Conservation (phyloP, 2,888 invertebrate species). For the Drosophila cognata region DNA sequence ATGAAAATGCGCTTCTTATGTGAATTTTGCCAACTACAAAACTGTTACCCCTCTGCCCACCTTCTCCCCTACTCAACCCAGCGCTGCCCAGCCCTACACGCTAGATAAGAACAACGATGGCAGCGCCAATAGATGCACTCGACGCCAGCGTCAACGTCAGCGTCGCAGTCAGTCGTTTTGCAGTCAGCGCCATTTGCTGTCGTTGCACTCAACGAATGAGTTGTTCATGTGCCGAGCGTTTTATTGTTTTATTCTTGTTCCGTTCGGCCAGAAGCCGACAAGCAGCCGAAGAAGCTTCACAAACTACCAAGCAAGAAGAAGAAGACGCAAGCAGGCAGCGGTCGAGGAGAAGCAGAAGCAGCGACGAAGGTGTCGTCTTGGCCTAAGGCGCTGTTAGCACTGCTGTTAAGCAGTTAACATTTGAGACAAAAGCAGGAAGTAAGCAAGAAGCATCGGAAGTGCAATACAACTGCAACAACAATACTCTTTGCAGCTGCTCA, state of each 20-base stretch:
- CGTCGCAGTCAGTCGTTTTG: conserved; percentile 42
- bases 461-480: conserved; percentile 26
- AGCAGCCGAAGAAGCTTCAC: conserved; percentile 32
- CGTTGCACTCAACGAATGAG: conserved; percentile 66
- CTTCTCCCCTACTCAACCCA: background rate
- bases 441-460: conserved; percentile 45
- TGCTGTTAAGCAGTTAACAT: conserved; percentile 36
- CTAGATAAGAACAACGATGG: conserved; percentile 45
- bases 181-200: conserved; percentile 56
- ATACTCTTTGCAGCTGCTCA: conserved; percentile 29
- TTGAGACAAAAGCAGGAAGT: conserved; percentile 50
- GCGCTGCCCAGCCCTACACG: background rate
- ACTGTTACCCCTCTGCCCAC: conserved; percentile 16
- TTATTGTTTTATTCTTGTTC: conserved; percentile 54
- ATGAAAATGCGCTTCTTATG: conserved; percentile 76
- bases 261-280: conserved; percentile 36
- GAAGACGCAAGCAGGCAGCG: background rate
- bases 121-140: conserved; percentile 75
- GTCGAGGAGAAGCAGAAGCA: conserved; percentile 1
- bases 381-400: conserved; percentile 35
- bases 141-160: conserved; percentile 62
- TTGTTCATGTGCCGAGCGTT: conserved; percentile 12
- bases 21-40: conserved; percentile 59
- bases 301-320: conserved; percentile 9
- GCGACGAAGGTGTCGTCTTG: conserved; percentile 39